These are phyloP conservation scores for Natator depressus DNA, from an alignment of 2,113 vertebrate species.

Conservation along the genomic window DNA sequence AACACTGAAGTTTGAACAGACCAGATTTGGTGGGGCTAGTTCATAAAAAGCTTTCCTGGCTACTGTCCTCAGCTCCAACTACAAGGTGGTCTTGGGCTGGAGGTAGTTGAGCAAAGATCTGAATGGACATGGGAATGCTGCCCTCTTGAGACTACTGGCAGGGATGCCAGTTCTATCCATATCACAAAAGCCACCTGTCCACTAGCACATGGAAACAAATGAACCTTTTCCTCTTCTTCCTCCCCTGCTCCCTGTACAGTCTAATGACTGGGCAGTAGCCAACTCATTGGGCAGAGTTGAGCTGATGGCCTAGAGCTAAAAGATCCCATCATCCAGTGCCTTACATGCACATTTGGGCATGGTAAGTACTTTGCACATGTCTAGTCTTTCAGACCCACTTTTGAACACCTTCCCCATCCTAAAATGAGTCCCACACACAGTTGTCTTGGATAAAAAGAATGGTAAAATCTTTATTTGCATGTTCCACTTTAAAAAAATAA, in stretches of 20 bases:
- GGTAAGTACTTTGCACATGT: not conserved
- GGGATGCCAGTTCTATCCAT: not conserved
- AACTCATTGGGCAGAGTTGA: not conserved
- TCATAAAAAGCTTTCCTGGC: too few species aligned
- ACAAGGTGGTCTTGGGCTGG: not conserved
- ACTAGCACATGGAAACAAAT: not conserved
- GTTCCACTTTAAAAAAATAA: not conserved
- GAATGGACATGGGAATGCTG: too few species aligned
- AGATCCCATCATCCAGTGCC: not conserved
- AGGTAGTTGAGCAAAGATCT: too few species aligned
- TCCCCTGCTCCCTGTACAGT: too few species aligned
- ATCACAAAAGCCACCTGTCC: not conserved
- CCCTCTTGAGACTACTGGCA: not conserved
- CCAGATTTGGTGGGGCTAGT: too few species aligned
- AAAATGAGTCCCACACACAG: not conserved
- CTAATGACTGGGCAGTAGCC: not conserved
- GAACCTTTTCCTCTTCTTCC: not conserved
- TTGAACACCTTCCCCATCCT: not conserved
- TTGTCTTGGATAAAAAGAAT: not conserved
- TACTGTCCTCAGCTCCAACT: not conserved
- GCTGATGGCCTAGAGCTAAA: not conserved
- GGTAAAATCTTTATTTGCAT: slow-evolving; percentile 68
- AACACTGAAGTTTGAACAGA: too few species aligned
- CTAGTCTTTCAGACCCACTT: not conserved
- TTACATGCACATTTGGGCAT: not conserved